These are phyloP conservation scores for Chlamydotis undulata DNA, from an alignment of 2,113 vertebrate genomes.

Conservation along the genomic window DNA sequence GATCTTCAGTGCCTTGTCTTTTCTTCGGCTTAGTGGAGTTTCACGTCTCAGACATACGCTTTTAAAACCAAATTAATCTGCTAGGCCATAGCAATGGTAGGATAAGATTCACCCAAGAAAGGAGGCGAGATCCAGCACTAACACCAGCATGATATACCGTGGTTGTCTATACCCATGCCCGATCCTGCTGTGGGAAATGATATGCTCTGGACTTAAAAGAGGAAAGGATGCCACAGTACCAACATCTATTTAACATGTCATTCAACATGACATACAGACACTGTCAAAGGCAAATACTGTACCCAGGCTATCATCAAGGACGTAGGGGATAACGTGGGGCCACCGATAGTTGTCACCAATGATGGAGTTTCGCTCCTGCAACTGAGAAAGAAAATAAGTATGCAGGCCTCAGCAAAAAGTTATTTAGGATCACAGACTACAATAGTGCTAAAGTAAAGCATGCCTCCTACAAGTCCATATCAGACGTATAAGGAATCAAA, in stretches of 20 bases:
- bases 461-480: neutral
- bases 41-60: neutral
- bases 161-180: neutral
- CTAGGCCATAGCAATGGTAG: neutral
- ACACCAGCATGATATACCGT: neutral
- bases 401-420: neutral
- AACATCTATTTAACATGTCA: neutral
- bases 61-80: neutral
- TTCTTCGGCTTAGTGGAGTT: neutral
- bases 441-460: neutral
- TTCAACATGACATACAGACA: neutral
- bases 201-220: neutral
- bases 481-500: neutral
- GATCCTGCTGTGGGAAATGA: neutral
- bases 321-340: conserved; percentile 88
- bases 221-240: neutral
- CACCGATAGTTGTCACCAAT: conserved; percentile 87
- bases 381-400: conserved; percentile 44
- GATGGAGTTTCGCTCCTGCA: conserved; percentile 84
- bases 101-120: neutral
- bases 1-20: neutral
- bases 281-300: conserved; percentile 23
- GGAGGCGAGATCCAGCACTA: neutral
- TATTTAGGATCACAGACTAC: neutral
- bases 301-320: conserved; percentile 89